Base-by-base conservation (phyloP, 2,888 invertebrate genomes). In the Drosophila acutilabella region DNA sequence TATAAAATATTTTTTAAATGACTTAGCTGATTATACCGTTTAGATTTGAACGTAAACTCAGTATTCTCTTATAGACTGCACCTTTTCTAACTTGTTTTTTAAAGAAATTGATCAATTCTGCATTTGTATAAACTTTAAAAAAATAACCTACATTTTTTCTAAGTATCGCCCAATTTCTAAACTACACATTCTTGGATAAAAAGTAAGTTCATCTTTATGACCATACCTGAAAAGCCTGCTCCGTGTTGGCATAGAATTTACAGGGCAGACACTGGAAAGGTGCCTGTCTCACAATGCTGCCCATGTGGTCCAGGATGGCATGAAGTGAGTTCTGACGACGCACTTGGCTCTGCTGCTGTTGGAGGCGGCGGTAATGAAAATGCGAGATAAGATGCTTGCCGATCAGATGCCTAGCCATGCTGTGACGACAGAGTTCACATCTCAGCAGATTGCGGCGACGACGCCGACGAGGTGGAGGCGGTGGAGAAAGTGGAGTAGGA, bases 191-290 rank as follows among this genome's bases (percentile, higher is more conserved):
- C n/a, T n/a, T n/a, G n/a, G n/a, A n/a, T n/a, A n/a, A n/a, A n/a
- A n/a, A n/a, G n/a, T n/a, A n/a, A 20, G 20, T 4, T 20, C 20
- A 20, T 2, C 20, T 20, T 20, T 20, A 20, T 20, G 20, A 4
- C 4, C 20, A 8, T 48, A 72, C 73, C 73, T 64, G 93, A 87
- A 96, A 96, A 59, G 94, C 94, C 54, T 94, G 94, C 69, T 94
- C 94, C 85, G 95, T 96, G 90, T 97, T 97, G 80, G 96, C 96
- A 91, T 96, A 98, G 92, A 96, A 98, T 64, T 95, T 95, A 90
- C 98, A 98, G 13, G 96, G 94, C 44, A 94, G 94, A 90, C 98
- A 98, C 91, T 97, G 97, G 89, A 96, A 98, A 0, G 97, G 97
- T 50, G 96, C 95, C 81, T 97, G 96, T 65, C 95, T 94, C 6